Base-by-base conservation (phyloP, 2,113 vertebrate species). In the Anseranas semipalmata region DNA sequence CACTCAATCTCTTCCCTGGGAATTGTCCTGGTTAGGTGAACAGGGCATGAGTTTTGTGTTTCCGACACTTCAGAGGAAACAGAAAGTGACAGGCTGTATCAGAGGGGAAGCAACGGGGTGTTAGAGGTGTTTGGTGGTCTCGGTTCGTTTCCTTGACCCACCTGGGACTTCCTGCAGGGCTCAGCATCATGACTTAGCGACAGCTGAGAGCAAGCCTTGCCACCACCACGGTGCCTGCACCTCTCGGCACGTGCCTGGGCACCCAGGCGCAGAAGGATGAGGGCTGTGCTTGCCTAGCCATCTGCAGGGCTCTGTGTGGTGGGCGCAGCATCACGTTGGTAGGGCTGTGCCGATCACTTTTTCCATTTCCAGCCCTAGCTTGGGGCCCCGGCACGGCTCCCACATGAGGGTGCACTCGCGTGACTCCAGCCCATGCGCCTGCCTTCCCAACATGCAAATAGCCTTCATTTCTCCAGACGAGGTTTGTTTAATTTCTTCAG, bases 11-110 rank as follows among this genome's bases (percentile, higher is more conserved):
- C 74, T 21, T 95, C 88, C 41, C 74, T 93, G 86, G 84, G 87
- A 96, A 48, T 46, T 70, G 82, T 86, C 94, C 97, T 92, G 95
- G 70, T 30, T 24, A 15, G 32, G 20, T 46, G 30, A 81, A n/a
- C 58, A 48, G 19, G 84, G 55, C 32, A 56, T 56, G 84, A 60
- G 3, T 41, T 85, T 32, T 43, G 63, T 80, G 46, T 15, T 73
- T 72, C 81, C 80, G 59, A 39, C 37, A 58, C 21, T 73, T 59
- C 6, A 33, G 48, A 86, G 33, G 63, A 48, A 79, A 37, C 35
- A 74, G 75, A 73, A 79, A 48, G 63, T 45, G 76, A 25, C 6
- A 12, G 1, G 0, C 6, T 68, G 68, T 48, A 73, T 85, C 83
- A 77, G n/a, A 83, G 41, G 55, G 55, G 43, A 53, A 93, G 39